phyloP scores from a whole-genome alignment of 2,113 vertebrate genomes.

The Festucalex cinctus region DNA sequence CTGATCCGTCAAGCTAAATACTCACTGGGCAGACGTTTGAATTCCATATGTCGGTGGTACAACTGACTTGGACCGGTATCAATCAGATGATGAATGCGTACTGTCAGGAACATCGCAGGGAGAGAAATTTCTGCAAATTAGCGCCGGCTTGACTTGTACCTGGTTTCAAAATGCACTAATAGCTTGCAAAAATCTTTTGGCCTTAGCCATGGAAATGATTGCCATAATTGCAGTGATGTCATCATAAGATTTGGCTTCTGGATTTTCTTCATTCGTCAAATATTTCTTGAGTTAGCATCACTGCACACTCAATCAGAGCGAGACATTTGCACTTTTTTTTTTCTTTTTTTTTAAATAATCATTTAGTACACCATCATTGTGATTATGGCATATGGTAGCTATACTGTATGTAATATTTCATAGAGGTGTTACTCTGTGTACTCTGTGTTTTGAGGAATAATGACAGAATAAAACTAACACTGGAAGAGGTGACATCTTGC shows the following conservation, averaged over 20 bases:
- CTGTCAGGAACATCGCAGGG: background rate
- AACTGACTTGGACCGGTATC: background rate
- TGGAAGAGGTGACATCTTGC: slow-evolving; percentile 13
- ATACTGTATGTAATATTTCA: background rate
- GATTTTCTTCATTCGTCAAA: background rate
- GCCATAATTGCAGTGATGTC: background rate
- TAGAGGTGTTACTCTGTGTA: background rate
- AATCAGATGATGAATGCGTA: background rate
- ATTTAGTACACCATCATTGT: background rate
- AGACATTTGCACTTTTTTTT: background rate
- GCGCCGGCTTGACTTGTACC: background rate
- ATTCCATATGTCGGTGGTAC: background rate
- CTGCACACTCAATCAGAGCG: background rate
- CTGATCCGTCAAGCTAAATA: background rate
- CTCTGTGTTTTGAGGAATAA: background rate
- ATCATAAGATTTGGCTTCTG: background rate
- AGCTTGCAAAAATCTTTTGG: background rate
- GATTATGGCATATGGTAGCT: too few species aligned
- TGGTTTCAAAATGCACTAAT: background rate
- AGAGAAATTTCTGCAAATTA: background rate
- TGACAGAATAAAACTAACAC: slow-evolving; percentile 18
- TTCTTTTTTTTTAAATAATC: too few species aligned
- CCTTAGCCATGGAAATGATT: background rate
- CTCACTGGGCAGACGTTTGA: background rate
- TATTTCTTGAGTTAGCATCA: background rate